Conservation (phyloP, 2,888 invertebrate genomes). For the Dryocosmus kuriphilus region DNA sequence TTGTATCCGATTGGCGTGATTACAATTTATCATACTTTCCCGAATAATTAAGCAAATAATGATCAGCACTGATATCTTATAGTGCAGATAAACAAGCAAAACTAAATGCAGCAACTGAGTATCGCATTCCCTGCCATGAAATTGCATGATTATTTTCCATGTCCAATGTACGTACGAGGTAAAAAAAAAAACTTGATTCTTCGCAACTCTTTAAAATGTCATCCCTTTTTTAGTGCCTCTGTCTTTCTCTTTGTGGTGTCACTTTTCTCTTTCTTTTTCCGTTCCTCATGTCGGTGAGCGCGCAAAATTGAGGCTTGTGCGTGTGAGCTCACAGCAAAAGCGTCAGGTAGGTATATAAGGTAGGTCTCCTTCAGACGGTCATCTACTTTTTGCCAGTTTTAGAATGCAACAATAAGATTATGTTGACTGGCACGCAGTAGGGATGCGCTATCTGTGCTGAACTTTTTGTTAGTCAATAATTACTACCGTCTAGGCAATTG, state of each 20-base stretch:
- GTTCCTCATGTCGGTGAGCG: slow-evolving; percentile 10
- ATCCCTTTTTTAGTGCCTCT: slow-evolving; percentile 25
- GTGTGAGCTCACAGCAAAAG: slow-evolving; percentile 7
- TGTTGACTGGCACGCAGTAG: slow-evolving; percentile 38
- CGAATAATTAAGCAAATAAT: neutral
- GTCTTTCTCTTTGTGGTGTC: slow-evolving; percentile 2
- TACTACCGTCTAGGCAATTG: slow-evolving; percentile 44
- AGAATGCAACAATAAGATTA: slow-evolving; percentile 29
- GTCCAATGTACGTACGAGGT: slow-evolving; percentile 26
- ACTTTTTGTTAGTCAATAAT: slow-evolving; percentile 45
- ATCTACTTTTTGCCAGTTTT: slow-evolving; percentile 42
- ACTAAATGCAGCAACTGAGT: slow-evolving; percentile 32
- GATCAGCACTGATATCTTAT: neutral
- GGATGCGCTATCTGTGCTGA: slow-evolving; percentile 24
- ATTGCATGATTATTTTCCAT: slow-evolving; percentile 39
- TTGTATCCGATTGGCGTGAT: neutral
- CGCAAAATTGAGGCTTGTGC: slow-evolving; percentile 38
- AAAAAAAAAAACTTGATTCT: slow-evolving; percentile 35
- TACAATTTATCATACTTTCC: neutral
- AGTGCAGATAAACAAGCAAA: slow-evolving; percentile 13
- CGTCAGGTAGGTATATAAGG: neutral
- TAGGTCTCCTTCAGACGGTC: slow-evolving; percentile 14
- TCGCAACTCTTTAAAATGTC: slow-evolving; percentile 37
- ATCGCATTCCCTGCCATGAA: slow-evolving; percentile 26
- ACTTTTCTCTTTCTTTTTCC: neutral